phyloP scores from a whole-genome alignment of 2,113 vertebrate genomes.

The Hippocampus zosterae region DNA sequence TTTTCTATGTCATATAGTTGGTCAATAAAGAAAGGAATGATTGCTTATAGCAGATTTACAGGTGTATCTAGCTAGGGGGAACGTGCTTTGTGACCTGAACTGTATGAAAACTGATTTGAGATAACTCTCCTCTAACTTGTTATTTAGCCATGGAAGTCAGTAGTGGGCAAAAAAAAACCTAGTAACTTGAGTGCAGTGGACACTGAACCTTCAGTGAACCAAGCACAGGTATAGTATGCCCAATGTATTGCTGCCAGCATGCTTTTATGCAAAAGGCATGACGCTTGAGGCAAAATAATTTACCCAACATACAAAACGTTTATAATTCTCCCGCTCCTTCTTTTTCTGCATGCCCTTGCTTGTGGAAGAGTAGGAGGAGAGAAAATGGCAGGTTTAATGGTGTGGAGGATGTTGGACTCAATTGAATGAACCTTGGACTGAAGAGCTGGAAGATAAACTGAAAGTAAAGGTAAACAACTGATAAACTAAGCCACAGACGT shows the following conservation, averaged over 20 bases:
- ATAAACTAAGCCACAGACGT: neutral
- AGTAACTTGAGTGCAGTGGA: neutral
- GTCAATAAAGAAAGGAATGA: neutral
- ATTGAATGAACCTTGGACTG: neutral
- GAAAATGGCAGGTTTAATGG: neutral
- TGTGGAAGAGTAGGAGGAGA: neutral
- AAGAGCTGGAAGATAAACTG: constrained; percentile 3
- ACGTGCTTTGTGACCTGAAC: neutral
- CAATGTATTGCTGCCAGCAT: neutral
- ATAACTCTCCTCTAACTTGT: neutral
- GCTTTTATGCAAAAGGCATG: neutral
- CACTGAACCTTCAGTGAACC: neutral
- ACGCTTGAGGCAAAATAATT: neutral
- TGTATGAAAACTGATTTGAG: neutral
- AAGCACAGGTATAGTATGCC: neutral
- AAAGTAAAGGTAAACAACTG: neutral
- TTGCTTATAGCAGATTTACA: neutral
- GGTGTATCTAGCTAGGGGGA: neutral
- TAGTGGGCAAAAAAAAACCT: too few species aligned
- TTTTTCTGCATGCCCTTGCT: neutral
- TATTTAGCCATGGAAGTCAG: too few species aligned
- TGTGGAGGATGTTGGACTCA: neutral
- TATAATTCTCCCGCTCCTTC: neutral
- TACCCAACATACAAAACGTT: neutral
- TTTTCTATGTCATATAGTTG: neutral